Percentiles rank a stretch among this genome's conserved stretches.
Conservation (phyloP, 2,113 vertebrate genomes). For the Accipiter virgatus region DNA sequence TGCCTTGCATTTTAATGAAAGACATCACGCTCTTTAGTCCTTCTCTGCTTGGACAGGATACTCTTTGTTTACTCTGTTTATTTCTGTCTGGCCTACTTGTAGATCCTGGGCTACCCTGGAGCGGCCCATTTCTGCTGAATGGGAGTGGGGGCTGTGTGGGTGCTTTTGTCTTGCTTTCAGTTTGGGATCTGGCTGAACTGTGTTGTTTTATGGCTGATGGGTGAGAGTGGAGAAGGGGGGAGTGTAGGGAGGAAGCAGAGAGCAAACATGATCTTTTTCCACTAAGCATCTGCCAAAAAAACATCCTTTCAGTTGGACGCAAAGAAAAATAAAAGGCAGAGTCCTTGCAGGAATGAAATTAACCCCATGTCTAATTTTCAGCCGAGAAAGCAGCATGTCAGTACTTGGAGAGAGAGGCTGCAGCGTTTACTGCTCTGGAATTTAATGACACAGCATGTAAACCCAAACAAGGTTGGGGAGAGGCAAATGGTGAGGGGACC, state of each 20-base stretch:
- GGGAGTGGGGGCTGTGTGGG: constrained; percentile 30
- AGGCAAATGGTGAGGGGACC: not conserved
- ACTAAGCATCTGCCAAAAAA: not conserved
- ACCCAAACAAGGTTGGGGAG: constrained; percentile 4
- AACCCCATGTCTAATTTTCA: not conserved
- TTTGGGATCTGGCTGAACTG: constrained; percentile 29
- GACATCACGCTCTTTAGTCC: constrained; percentile 74
- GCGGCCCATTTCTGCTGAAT: constrained; percentile 58
- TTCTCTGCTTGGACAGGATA: constrained; percentile 77
- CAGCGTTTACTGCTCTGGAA: not conserved
- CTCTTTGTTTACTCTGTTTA: constrained; percentile 79
- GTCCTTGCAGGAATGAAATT: not conserved
- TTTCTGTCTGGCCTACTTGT: constrained; percentile 74
- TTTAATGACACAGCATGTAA: constrained; percentile 33
- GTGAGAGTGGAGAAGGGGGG: not conserved
- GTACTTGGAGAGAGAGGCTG: not conserved
- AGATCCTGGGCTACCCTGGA: not conserved
- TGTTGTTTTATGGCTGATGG: constrained; percentile 36
- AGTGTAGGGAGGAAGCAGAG: not conserved
- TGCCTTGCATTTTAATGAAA: constrained; percentile 87
- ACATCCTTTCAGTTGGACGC: not conserved
- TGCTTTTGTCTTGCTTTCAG: constrained; percentile 61
- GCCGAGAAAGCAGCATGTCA: not conserved
- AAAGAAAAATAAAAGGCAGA: constrained; percentile 32
- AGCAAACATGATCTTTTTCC: not conserved